Conservation (phyloP, 2,888 invertebrate species). For the Lysandra bellargus region DNA sequence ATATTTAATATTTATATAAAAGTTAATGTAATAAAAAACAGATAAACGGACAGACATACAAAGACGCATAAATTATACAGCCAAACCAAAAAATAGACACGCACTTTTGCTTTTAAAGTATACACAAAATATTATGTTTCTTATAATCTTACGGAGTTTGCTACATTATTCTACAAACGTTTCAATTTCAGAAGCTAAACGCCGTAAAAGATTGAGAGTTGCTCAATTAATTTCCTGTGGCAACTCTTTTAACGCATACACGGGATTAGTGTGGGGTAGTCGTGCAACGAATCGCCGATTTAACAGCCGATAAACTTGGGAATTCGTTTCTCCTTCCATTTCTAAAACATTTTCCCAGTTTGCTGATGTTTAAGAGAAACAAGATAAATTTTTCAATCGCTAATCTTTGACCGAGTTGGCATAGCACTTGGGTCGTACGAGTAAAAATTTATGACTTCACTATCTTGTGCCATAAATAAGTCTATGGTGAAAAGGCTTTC, state of each 20-base stretch:
- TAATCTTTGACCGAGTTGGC: slow-evolving; percentile 34
- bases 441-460: slow-evolving; percentile 29
- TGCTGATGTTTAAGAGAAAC: slow-evolving; percentile 25
- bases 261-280: slow-evolving; percentile 58
- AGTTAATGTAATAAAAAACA: too few relatives aligned
- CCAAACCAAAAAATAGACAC: too few relatives aligned
- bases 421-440: slow-evolving; percentile 26
- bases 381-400: slow-evolving; percentile 29
- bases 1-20: too few relatives aligned
- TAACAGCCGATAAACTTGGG: slow-evolving; percentile 58
- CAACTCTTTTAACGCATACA: slow-evolving; percentile 43
- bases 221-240: slow-evolving; percentile 45
- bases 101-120: too few relatives aligned
- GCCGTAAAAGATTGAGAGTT: slow-evolving; percentile 9
- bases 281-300: slow-evolving; percentile 61
- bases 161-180: background rate
- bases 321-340: slow-evolving; percentile 48
- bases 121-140: background rate
- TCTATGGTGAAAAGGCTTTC: background rate
- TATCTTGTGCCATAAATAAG: slow-evolving; percentile 28
- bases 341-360: background rate
- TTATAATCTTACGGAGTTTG: background rate
- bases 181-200: background rate
- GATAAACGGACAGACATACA: too few relatives aligned
- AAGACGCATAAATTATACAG: too few relatives aligned